Conservation (phyloP, 2,797 vertebrate species). For the Catharus ustulatus region DNA sequence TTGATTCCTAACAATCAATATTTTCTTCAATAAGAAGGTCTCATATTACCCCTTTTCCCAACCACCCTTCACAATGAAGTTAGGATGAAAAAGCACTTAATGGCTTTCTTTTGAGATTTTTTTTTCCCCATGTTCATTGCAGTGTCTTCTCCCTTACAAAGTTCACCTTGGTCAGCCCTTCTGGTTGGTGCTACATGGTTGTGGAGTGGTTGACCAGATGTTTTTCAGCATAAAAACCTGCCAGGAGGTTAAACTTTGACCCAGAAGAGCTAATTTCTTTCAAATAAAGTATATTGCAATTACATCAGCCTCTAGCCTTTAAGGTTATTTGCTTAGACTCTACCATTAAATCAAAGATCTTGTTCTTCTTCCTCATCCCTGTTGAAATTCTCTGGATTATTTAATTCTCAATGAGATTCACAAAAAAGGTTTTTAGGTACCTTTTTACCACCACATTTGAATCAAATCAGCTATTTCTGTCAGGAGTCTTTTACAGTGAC, state of each 20-base stretch:
- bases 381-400: background rate
- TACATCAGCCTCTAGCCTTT: background rate
- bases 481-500: background rate
- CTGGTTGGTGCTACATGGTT: background rate
- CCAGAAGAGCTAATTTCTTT: background rate
- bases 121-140: background rate
- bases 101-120: constrained; percentile 1
- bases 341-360: background rate
- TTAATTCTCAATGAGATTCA: background rate
- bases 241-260: background rate
- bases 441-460: background rate
- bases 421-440: background rate
- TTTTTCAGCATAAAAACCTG: background rate
- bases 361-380: background rate
- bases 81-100: constrained; percentile 55
- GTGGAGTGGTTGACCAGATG: background rate
- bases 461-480: background rate
- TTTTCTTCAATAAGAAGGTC: constrained; percentile 67
- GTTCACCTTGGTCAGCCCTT: background rate
- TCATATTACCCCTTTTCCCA: constrained; percentile 61
- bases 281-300: background rate
- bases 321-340: background rate
- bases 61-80: constrained; percentile 67
- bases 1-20: constrained; percentile 69
- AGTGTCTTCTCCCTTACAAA: constrained; percentile 4